Evolutionary conservation across 2,888 invertebrate species (phyloP).

Genomic region (Lasioglossum morio): DNA sequence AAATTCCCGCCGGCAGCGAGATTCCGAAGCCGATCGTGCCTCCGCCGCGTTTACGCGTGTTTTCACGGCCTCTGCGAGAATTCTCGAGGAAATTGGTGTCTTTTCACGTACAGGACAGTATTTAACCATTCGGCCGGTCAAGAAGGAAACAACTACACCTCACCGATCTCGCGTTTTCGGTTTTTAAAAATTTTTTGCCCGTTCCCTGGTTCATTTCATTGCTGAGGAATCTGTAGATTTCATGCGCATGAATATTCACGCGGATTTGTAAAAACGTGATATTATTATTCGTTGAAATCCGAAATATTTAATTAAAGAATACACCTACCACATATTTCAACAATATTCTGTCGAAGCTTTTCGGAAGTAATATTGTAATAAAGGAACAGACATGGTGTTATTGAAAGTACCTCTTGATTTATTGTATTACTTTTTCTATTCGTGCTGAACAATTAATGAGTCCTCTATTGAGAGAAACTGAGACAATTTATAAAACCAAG

Average conservation of each 20-base stretch:
- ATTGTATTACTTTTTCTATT: not conserved
- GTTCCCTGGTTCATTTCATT: not conserved
- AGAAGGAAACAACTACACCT: not conserved
- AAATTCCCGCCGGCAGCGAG: constrained; percentile 68
- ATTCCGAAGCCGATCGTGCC: constrained; percentile 31
- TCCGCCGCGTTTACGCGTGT: not conserved
- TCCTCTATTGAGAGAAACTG: too few species aligned
- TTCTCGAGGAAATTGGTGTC: not conserved
- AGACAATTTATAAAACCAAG: not conserved
- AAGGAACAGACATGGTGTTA: not conserved
- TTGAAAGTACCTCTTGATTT: not conserved
- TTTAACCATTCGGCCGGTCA: not conserved
- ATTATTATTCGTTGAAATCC: not conserved
- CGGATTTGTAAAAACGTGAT: not conserved
- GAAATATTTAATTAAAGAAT: not conserved
- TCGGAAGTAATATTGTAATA: not conserved
- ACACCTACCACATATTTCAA: not conserved
- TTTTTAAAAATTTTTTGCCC: not conserved
- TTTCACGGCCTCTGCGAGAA: not conserved
- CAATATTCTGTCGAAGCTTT: not conserved
- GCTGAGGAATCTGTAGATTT: not conserved
- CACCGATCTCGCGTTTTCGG: not conserved
- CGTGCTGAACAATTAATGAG: not conserved
- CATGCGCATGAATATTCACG: not conserved
- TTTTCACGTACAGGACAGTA: not conserved